A percentile compares a stretch with the other conserved stretches of the same genome.
Evolutionary conservation across 2,888 invertebrate genomes (phyloP).

Genomic region (Phyllotreta striolata): DNA sequence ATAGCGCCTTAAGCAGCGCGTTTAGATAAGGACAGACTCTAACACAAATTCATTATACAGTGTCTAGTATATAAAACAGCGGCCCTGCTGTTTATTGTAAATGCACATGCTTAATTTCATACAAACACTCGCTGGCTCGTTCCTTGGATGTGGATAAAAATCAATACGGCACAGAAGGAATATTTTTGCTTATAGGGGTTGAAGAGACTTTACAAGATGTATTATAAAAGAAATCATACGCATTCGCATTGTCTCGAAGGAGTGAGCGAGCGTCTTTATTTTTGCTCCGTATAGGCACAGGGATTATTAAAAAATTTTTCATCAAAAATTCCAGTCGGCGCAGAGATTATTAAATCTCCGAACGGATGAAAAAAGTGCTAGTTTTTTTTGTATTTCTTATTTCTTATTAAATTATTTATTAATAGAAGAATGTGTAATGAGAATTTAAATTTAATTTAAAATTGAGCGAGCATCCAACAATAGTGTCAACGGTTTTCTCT

Average conservation of each 20-base stretch:
- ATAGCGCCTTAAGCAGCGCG: constrained; percentile 45
- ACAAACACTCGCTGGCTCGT: constrained; percentile 58
- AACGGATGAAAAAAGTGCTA: no score
- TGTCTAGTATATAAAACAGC: constrained; percentile 61
- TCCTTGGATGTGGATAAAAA: constrained; percentile 60
- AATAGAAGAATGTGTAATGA: no score
- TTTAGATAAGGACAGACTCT: constrained; percentile 48
- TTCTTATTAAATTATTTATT: no score
- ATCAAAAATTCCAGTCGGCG: constrained; percentile 19
- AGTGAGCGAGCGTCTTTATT: constrained; percentile 23
- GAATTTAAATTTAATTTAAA: no score
- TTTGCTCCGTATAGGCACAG: constrained; percentile 13
- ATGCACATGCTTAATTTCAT: constrained; percentile 60
- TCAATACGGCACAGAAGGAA: constrained; percentile 62
- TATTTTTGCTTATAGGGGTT: constrained; percentile 62
- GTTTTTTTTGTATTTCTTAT: no score
- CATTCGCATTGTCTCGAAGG: constrained; percentile 36
- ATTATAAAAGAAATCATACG: constrained; percentile 51
- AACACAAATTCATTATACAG: constrained; percentile 62
- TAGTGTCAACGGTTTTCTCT: no score
- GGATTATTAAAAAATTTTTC: constrained; percentile 27
- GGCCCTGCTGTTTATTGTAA: constrained; percentile 59
- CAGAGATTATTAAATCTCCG: constrained; percentile 2
- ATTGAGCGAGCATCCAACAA: no score
- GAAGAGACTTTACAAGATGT: constrained; percentile 52